phyloP scores from a whole-genome alignment of 2,113 vertebrate species.

The Aegotheles bennettii region DNA sequence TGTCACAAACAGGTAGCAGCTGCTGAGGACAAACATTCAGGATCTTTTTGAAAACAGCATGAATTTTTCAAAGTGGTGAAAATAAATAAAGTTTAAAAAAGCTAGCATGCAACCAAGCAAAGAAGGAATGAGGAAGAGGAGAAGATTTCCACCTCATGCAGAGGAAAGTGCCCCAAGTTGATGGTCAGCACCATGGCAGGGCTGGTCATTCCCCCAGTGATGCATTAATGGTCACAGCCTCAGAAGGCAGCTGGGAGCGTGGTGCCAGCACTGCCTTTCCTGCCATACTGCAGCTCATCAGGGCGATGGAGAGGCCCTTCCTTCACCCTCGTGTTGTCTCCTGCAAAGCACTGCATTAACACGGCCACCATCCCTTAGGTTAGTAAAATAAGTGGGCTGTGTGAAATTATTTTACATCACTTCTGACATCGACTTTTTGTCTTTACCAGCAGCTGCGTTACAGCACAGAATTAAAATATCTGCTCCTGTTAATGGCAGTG shows the following conservation, averaged over 20 bases:
- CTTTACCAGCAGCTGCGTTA: not conserved
- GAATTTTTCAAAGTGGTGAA: not conserved
- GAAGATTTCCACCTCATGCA: not conserved
- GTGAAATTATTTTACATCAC: not conserved
- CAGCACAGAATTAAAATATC: not conserved
- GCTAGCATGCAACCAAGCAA: not conserved
- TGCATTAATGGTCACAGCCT: rapidly evolving
- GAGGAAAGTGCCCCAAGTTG: not conserved
- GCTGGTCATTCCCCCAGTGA: not conserved
- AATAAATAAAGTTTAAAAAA: not conserved
- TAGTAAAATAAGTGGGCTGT: slow-evolving; percentile 6
- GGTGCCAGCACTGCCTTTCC: not conserved
- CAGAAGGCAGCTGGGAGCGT: not conserved
- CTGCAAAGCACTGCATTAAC: not conserved
- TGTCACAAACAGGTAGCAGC: not conserved
- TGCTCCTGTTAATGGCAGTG: not conserved
- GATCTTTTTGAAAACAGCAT: not conserved
- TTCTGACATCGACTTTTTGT: not conserved
- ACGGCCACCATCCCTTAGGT: not conserved
- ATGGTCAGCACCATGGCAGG: not conserved
- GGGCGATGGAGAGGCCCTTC: not conserved
- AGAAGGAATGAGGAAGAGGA: not conserved
- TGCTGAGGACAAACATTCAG: not conserved
- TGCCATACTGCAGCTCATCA: not conserved
- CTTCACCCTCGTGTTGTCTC: not conserved